Base-by-base conservation (phyloP, 2,113 vertebrate species). In the Rhynchopsitta pachyrhyncha region DNA sequence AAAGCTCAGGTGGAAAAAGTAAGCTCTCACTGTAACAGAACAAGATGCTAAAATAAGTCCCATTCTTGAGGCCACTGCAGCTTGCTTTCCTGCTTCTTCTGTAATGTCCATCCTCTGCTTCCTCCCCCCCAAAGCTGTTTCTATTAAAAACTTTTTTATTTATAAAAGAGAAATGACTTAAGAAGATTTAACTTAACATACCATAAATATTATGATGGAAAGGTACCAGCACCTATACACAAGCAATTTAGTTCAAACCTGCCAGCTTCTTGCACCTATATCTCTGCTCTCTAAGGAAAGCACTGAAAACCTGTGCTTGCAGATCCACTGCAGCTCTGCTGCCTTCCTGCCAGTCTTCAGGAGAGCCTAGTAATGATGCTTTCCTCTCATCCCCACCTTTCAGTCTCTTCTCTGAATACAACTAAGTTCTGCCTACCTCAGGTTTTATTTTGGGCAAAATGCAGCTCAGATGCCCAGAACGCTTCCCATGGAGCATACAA, bases 321-420 rank as follows among this genome's bases (percentile, higher is more conserved):
- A 8, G 13, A 35, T 35, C 22, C 33, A 59, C 33, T 24, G 57
- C 57, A 59, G 57, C 33, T 15, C 57, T 59, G 33, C 57, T 59
- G 33, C 33, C 22, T 35, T 59, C 33, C 33, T 59, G 57, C 59
- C 35, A 62, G 23, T 62, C 35, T 37, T 7, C 15, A 17, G 8
- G 6, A 2, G 13, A 42, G 39, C 25, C 35, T 28, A 41, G n/a
- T 4, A 47, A 13, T 7, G 1, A 3, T 1, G 18, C 24, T 25
- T n/a, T 11, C 46, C 41, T 25, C 41, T 4, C 2, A 5, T 2
- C 5, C 2, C 15, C 33, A 14, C 46, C 37, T 69, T 52, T 23
- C 13, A 33, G 11, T 17, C 37, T 60, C 37, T 23, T 8, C 70
- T 41, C 39, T 25, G 12, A 35, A 15, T 0, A 46, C 24, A 15